Evolutionary conservation across 2,888 invertebrate species (phyloP).

Genomic region (Drosophila nigricruria): DNA sequence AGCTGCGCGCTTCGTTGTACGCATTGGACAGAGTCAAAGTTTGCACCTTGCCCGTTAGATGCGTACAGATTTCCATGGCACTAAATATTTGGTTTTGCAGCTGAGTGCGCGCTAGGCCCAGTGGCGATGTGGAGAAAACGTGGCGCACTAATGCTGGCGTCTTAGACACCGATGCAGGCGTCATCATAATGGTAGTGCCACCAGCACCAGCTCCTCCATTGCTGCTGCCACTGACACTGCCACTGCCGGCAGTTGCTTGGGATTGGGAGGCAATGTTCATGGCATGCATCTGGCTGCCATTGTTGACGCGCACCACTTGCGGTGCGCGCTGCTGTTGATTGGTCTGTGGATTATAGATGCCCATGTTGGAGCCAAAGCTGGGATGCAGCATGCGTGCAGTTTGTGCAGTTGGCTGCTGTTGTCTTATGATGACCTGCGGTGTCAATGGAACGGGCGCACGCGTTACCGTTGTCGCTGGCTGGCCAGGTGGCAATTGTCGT

Average conservation of each 20-base stretch:
- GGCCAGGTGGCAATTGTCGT: conserved; percentile 73
- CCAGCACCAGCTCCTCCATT: conserved; percentile 17
- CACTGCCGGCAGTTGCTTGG: conserved; percentile 27
- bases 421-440: conserved; percentile 60
- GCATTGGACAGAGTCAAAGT: conserved; percentile 85
- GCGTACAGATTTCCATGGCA: conserved; percentile 85
- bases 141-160: conserved; percentile 72
- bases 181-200: conserved; percentile 43
- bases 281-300: conserved; percentile 41
- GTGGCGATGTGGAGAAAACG: conserved; percentile 75
- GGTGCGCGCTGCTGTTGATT: conserved; percentile 67
- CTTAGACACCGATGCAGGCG: conserved; percentile 32
- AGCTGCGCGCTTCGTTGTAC: conserved; percentile 83
- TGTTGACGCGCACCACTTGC: conserved; percentile 72
- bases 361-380: conserved; percentile 60
- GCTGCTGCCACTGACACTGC: background rate
- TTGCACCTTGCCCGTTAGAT: conserved; percentile 84
- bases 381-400: conserved; percentile 37
- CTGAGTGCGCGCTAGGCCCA: conserved; percentile 82
- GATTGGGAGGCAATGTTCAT: conserved; percentile 33
- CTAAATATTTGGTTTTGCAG: conserved; percentile 84
- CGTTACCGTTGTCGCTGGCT: conserved; percentile 26
- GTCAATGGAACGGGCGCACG: conserved; percentile 27
- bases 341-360: conserved; percentile 66
- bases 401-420: conserved; percentile 17